These are phyloP conservation scores for Amblyopsis rosae DNA, from an alignment of 2,113 vertebrate genomes.

Conservation along the genomic window DNA sequence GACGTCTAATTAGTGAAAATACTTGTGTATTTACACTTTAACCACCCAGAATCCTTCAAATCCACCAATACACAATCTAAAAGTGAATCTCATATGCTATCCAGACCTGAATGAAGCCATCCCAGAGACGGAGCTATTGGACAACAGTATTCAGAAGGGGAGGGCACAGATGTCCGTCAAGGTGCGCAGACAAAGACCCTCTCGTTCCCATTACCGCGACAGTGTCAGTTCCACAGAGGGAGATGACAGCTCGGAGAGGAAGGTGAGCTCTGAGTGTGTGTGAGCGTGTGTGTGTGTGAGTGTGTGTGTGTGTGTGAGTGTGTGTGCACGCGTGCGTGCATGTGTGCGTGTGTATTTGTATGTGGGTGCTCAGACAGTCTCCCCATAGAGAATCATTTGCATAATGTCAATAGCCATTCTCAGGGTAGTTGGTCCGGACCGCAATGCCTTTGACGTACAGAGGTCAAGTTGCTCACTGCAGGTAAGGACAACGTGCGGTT, in stretches of 20 bases:
- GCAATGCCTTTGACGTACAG: too few relatives aligned
- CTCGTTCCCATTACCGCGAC: constrained; percentile 84
- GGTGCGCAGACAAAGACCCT: constrained; percentile 81
- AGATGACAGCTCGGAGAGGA: constrained; percentile 79
- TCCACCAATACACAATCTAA: not conserved
- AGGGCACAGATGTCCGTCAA: constrained; percentile 86
- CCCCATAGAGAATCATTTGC: not conserved
- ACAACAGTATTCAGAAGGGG: constrained; percentile 90
- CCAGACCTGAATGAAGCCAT: constrained; percentile 87
- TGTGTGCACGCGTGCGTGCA: too few relatives aligned
- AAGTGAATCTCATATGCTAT: not conserved
- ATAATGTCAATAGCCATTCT: not conserved
- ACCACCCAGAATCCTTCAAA: too few relatives aligned
- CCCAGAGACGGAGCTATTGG: constrained; percentile 89
- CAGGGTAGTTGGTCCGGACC: too few relatives aligned
- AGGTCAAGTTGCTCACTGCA: too few relatives aligned
- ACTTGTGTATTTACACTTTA: too few relatives aligned
- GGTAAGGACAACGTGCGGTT: too few relatives aligned
- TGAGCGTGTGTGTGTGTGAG: not conserved
- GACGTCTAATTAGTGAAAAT: too few relatives aligned
- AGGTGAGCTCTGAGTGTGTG: constrained; percentile 47
- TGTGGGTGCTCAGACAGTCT: too few relatives aligned
- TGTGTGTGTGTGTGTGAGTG: not conserved
- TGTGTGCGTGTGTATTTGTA: too few relatives aligned
- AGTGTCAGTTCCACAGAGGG: constrained; percentile 89